These are phyloP conservation scores for Salvelinus fontinalis DNA, from an alignment of 2,113 vertebrate genomes.

Conservation along the genomic window DNA sequence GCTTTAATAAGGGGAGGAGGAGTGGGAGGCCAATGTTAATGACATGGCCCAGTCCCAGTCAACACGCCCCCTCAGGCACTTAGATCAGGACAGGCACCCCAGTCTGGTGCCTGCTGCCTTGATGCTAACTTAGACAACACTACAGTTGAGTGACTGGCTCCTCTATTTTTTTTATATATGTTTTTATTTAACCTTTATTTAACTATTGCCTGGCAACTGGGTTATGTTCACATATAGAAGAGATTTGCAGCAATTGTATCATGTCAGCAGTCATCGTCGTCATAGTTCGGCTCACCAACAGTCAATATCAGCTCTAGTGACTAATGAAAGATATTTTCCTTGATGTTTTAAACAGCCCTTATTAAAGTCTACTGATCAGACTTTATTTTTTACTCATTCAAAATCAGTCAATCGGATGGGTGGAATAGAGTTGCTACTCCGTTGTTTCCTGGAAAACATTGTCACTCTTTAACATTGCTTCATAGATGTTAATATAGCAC, in stretches of 20 bases:
- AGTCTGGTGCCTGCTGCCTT: conserved; percentile 48
- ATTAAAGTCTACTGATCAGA: no score
- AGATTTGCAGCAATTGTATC: neutral
- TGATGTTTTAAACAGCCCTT: neutral
- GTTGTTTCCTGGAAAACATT: neutral
- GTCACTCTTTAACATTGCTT: neutral
- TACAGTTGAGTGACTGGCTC: conserved; percentile 46
- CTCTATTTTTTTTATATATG: neutral
- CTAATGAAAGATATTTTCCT: neutral
- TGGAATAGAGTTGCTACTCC: neutral
- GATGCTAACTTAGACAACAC: conserved; percentile 50
- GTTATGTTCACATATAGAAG: neutral
- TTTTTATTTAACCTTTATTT: no score
- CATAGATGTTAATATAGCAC: neutral
- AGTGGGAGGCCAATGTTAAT: conserved; percentile 78
- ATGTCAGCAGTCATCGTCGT: neutral
- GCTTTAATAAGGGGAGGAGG: conserved; percentile 85
- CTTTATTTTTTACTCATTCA: no score
- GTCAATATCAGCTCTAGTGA: neutral
- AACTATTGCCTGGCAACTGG: conserved; percentile 2
- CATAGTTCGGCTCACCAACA: neutral
- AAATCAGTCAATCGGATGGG: neutral
- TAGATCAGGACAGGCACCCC: conserved; percentile 35
- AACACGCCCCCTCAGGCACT: conserved; percentile 55
- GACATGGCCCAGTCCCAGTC: conserved; percentile 76